Conservation (phyloP, 2,888 invertebrate genomes). For the Tiliacea aurago region DNA sequence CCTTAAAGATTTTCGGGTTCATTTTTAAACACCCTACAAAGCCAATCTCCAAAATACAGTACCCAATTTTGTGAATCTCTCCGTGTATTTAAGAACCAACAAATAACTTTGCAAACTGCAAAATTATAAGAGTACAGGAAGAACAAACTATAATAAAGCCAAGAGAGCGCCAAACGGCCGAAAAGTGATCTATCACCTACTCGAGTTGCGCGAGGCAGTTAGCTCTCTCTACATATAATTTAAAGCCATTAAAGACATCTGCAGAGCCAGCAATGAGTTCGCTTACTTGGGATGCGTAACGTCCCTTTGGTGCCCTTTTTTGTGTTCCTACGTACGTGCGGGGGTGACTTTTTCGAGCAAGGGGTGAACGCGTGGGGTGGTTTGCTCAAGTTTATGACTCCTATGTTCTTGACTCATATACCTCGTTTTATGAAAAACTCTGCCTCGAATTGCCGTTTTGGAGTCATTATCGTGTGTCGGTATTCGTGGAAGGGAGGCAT, state of each 20-base stretch:
- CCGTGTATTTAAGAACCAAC: slow-evolving; percentile 16
- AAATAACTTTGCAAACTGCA: slow-evolving; percentile 39
- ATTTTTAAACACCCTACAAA: too few species aligned
- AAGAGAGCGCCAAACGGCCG: slow-evolving; percentile 60
- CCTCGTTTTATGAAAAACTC: slow-evolving; percentile 88
- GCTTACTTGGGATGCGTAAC: slow-evolving; percentile 89
- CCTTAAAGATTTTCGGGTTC: too few species aligned
- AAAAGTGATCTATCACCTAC: slow-evolving; percentile 85
- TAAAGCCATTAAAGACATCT: slow-evolving; percentile 91
- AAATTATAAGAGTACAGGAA: slow-evolving; percentile 53
- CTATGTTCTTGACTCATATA: slow-evolving; percentile 89
- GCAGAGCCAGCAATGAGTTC: slow-evolving; percentile 88
- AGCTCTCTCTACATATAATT: slow-evolving; percentile 90
- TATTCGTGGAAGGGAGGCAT: slow-evolving; percentile 73
- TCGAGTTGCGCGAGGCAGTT: slow-evolving; percentile 80
- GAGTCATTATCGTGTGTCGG: slow-evolving; percentile 82
- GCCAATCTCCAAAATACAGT: not conserved
- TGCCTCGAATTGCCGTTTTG: slow-evolving; percentile 83
- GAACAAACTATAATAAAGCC: slow-evolving; percentile 46
- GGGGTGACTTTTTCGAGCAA: slow-evolving; percentile 90
- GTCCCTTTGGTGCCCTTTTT: slow-evolving; percentile 89
- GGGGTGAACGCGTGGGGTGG: slow-evolving; percentile 88
- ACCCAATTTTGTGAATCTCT: not conserved
- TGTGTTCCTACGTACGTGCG: slow-evolving; percentile 88
- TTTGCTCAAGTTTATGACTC: slow-evolving; percentile 85